Evolutionary conservation across 1,140 invertebrate genomes (phyloP).

Genomic region (Drosophila albomicans): DNA sequence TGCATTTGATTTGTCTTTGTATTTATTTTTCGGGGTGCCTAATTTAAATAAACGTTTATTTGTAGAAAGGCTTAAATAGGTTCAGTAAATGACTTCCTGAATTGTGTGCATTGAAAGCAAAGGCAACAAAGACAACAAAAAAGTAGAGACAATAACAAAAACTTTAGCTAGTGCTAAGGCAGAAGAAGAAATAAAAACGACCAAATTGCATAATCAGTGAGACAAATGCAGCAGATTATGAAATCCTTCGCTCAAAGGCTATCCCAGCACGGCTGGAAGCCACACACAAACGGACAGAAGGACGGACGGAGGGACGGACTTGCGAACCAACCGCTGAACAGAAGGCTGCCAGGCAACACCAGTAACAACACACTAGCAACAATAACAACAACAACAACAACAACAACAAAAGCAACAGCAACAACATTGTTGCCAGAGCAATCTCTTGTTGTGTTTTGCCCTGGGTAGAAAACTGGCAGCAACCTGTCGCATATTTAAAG

Average conservation of each 20-base stretch:
- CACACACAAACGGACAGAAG: constrained; percentile 13
- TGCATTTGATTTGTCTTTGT: constrained; percentile 55
- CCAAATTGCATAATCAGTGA: constrained; percentile 78
- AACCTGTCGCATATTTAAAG: constrained; percentile 82
- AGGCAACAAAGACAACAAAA: constrained; percentile 9
- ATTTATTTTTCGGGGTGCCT: constrained; percentile 67
- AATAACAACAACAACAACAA: constrained; percentile 20
- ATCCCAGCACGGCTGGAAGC: constrained; percentile 48
- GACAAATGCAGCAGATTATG: constrained; percentile 78
- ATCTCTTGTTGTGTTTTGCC: constrained; percentile 20
- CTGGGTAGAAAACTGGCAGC: constrained; percentile 65
- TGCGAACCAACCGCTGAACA: not conserved
- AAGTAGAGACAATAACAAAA: constrained; percentile 1
- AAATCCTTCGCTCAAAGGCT: constrained; percentile 76
- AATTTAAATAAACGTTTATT: constrained; percentile 84
- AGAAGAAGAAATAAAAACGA: constrained; percentile 33
- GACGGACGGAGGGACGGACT: not conserved
- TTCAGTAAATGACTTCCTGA: constrained; percentile 79
- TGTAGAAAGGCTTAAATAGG: constrained; percentile 74
- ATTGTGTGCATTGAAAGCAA: constrained; percentile 36
- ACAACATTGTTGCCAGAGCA: constrained; percentile 30
- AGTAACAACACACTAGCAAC: constrained; percentile 12
- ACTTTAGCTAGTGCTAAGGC: not conserved
- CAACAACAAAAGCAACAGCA: constrained; percentile 37
- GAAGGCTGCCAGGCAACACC: constrained; percentile 39